Conservation (phyloP, 2,113 vertebrate genomes). For the Paralichthys olivaceus region DNA sequence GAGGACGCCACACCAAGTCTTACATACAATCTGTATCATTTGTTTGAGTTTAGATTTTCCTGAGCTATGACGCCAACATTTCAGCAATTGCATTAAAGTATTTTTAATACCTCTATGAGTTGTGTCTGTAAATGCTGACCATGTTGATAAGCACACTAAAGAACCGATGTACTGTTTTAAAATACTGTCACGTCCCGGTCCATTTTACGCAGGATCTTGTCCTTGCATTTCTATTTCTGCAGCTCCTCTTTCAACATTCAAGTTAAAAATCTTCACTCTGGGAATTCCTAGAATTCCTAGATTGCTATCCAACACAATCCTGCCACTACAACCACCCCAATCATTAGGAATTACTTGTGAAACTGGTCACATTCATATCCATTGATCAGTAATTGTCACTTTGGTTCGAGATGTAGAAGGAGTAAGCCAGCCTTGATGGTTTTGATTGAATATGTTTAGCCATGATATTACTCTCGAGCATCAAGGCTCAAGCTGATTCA, state of each 20-base stretch:
- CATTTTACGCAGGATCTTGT: not conserved
- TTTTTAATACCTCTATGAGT: no score
- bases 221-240: not conserved
- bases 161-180: no score
- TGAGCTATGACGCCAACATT: no score
- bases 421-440: not conserved
- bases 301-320: not conserved
- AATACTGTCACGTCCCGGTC: not conserved
- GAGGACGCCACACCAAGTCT: no score
- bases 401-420: no score
- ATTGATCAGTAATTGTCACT: not conserved
- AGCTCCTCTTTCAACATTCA: not conserved
- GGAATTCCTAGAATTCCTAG: no score
- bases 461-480: not conserved
- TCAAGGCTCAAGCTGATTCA: not conserved
- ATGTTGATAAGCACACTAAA: no score
- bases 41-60: no score
- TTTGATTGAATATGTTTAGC: not conserved
- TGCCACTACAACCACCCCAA: not conserved
- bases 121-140: no score
- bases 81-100: no score
- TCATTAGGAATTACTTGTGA: no score
- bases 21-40: no score
- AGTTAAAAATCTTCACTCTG: not conserved
- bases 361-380: not conserved